Base-by-base conservation (phyloP, 2,797 vertebrate genomes). In the Enteromius mattozi region DNA sequence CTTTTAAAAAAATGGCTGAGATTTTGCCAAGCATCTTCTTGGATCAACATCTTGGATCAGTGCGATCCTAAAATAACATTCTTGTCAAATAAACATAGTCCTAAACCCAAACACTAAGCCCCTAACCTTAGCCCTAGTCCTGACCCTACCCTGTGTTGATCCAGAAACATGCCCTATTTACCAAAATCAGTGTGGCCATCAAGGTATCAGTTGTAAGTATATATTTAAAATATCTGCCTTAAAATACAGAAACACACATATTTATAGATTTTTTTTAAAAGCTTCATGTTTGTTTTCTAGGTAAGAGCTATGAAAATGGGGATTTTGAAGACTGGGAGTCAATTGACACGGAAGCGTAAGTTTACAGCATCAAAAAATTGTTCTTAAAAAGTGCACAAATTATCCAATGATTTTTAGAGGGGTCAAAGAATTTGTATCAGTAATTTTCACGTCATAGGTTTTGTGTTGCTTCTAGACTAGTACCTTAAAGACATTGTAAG, bases 331-430 rank as follows among this genome's bases (percentile, higher is more conserved):
- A 56, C 17, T 78, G 75, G 82, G 74, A 84, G 19, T 3, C 49
- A n/a, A 37, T 78, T 47, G 65, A 78, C 37, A 37, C 4, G 1
- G 45, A 84, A 17, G 66, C 47, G 82, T 84, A 78, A 87, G 86
- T 33, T 24, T 33, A 33, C 45, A 68, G 35, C 3, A 47, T 69
- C 10, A 54, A 72, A 19, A 10, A 49, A 16, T 47, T 47, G 14
- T 37, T 56, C 33, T 56, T 2, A 56, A 16, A 35, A 24, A 56
- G 19, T 24, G 10, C 21, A 13, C 12, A 37, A 40, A 37, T 76
- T 5, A 59, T 24, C 2, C 8, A 49, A 19, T 72, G 24, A 19
- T 72, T 71, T 71, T 24, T 6, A 2, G n/a, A 68, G 30, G 3
- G 8, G 6, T 66, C 13, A 17, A 65, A 33, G 2, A 65, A 65